Evolutionary conservation across 2,113 vertebrate genomes (phyloP).

Genomic region (Corapipo altera): DNA sequence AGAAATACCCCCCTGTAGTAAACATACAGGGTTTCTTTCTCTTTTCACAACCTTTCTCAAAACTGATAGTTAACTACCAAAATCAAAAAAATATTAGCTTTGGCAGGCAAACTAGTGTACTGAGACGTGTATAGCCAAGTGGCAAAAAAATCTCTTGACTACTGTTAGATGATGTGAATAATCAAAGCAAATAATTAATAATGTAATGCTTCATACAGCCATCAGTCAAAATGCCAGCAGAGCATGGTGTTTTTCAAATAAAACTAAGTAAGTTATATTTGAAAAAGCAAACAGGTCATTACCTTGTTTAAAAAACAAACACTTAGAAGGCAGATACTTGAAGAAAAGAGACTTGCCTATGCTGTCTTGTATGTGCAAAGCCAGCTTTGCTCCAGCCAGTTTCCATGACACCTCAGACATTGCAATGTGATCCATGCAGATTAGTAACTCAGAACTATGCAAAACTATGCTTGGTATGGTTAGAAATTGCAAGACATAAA

Average conservation of each 20-base stretch:
- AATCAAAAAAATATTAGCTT: neutral
- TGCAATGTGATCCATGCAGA: neutral
- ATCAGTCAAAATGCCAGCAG: neutral
- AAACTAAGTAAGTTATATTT: neutral
- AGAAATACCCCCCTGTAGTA: neutral
- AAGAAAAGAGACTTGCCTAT: neutral
- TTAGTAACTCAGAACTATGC: neutral
- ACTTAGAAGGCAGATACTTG: neutral
- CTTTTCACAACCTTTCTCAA: neutral
- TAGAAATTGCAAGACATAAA: neutral
- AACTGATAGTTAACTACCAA: neutral
- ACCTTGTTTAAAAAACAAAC: neutral
- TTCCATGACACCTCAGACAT: slow-evolving; percentile 30
- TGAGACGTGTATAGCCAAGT: neutral
- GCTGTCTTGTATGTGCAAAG: neutral
- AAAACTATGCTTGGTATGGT: neutral
- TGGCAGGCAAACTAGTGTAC: neutral
- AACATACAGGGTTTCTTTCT: neutral
- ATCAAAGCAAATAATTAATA: slow-evolving; percentile 9
- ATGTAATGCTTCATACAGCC: neutral
- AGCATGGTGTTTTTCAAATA: neutral
- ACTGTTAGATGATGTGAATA: neutral
- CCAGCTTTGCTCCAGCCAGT: slow-evolving; percentile 15
- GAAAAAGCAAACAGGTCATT: neutral
- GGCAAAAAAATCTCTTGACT: neutral